Evolutionary conservation across 2,797 vertebrate genomes (phyloP).

Genomic region (Anguilla megastoma): DNA sequence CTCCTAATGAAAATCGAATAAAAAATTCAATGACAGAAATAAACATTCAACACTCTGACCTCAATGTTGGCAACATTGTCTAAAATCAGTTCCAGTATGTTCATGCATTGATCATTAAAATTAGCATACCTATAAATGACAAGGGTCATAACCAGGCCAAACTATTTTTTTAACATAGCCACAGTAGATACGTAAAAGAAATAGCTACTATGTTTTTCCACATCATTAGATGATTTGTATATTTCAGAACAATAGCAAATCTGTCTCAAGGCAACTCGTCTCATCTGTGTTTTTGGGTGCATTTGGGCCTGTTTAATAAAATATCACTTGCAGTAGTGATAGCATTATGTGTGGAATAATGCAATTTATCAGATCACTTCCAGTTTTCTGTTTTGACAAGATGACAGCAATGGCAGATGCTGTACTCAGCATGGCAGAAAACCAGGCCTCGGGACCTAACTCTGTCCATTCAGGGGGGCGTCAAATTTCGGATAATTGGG

Average conservation of each 20-base stretch:
- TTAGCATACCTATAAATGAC: not conserved
- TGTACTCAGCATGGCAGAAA: not conserved
- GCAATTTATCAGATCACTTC: slow-evolving; percentile 26
- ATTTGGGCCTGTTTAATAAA: slow-evolving; percentile 35
- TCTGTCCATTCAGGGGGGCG: not conserved
- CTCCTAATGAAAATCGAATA: slow-evolving; percentile 31
- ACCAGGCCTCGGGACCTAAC: not conserved
- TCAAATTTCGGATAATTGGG: not conserved
- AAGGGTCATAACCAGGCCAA: not conserved
- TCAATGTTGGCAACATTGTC: slow-evolving; percentile 29
- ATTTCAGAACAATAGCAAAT: slow-evolving; percentile 40
- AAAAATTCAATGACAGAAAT: slow-evolving; percentile 3
- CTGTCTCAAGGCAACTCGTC: slow-evolving; percentile 20
- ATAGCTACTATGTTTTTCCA: slow-evolving; percentile 43
- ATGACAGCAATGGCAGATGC: slow-evolving; percentile 23
- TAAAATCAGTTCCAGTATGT: slow-evolving; percentile 26
- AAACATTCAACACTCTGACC: slow-evolving; percentile 23
- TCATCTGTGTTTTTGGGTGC: slow-evolving; percentile 4
- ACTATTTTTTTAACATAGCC: slow-evolving; percentile 10
- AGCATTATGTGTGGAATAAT: slow-evolving; percentile 33
- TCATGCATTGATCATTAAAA: slow-evolving; percentile 26
- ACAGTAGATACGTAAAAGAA: slow-evolving; percentile 28
- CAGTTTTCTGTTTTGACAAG: slow-evolving; percentile 12
- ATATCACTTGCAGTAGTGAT: slow-evolving; percentile 36
- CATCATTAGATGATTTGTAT: slow-evolving; percentile 46